Evolutionary conservation across 2,888 invertebrate genomes (phyloP), one percentile per base, ranked within the genome.

Genomic region (Eilema depressum): DNA sequence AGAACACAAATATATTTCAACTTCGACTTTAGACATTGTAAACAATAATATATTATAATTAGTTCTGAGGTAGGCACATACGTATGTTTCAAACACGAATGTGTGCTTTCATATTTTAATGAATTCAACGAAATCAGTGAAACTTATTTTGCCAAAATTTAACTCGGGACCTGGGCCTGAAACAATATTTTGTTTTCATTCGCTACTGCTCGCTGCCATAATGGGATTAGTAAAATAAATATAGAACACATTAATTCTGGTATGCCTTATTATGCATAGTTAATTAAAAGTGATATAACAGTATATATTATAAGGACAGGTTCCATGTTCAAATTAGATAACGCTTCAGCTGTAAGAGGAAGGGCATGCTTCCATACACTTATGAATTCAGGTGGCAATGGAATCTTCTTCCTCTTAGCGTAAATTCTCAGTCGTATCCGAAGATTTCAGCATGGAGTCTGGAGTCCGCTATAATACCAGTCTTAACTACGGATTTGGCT

Each of bases 141-240:
- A 76, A 78, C 67, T 76, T 86, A 75, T 84, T 84, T 82, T 80
- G 75, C 70, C 70, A 74, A 78, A 84, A 81, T 78, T 78, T 73
- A 67, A 53, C 59, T 64, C 60, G 64, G 68, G 57, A 66, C 64
- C 66, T 66, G 66, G 33, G 74, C 81, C 82, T 83, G 80, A 81
- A 86, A 83, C 76, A 86, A 87, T 87, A 84, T 87, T 87, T 83
- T 85, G 83, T 83, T 87, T 86, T 81, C 82, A 87, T 87, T 83
- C 79, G 56, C 60, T 74, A 76, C 73, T 72, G 68, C 77, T 73
- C 71, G 64, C 75, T 75, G 75, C 77, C 70, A 74, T 70, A 74
- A 74, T 69, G 72, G 73, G 80, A 84, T 85, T 85, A 83, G 69
- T 78, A 76, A 79, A 82, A 80, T 82, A 81, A 82, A 79, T 79